A percentile compares a stretch with the other conserved stretches of the same genome.
phyloP scores from a whole-genome alignment of 2,113 vertebrate species.

The Willisornis vidua region DNA sequence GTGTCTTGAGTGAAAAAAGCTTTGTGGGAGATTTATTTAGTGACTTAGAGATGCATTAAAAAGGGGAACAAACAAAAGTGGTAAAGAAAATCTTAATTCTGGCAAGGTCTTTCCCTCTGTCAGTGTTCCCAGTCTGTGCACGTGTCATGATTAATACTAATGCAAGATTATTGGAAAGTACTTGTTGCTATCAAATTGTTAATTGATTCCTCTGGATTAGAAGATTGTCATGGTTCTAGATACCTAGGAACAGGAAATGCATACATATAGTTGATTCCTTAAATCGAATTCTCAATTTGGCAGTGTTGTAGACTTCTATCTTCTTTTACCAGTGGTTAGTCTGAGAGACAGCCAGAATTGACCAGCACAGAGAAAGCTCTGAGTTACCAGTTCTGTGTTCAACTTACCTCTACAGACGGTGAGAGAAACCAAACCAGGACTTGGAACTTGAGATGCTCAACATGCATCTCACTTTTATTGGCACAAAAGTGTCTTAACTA shows the following conservation, averaged over 20 bases:
- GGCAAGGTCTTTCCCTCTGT: background rate
- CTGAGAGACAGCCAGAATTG: background rate
- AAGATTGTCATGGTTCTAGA: background rate
- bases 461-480: background rate
- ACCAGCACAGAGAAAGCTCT: background rate
- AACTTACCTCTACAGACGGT: background rate
- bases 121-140: background rate
- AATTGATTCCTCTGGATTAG: background rate
- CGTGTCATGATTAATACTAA: background rate
- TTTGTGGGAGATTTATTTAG: background rate
- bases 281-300: background rate
- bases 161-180: background rate
- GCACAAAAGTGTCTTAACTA: background rate
- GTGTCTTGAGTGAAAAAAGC: background rate
- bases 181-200: background rate
- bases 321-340: background rate
- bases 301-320: background rate
- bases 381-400: background rate
- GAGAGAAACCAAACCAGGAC: background rate
- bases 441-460: background rate
- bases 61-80: background rate
- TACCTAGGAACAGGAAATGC: background rate
- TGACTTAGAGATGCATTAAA: background rate
- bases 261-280: background rate
- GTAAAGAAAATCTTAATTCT: background rate